phyloP scores from a whole-genome alignment of 2,797 vertebrate genomes.

The Melopsittacus undulatus region DNA sequence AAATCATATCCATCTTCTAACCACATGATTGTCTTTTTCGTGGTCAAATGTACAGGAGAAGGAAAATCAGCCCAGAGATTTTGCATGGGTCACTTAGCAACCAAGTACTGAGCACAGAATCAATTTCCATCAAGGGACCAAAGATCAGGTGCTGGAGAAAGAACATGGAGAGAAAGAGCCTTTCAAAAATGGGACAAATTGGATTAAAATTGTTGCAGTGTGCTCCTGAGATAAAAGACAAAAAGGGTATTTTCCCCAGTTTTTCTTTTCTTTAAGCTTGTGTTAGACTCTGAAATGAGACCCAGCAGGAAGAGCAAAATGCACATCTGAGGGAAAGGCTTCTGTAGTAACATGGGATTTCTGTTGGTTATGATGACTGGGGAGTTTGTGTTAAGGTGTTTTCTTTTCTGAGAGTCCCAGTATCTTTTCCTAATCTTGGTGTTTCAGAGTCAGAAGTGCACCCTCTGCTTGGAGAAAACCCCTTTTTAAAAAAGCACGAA shows the following conservation, averaged over 20 bases:
- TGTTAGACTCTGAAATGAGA: not conserved
- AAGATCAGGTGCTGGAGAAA: not conserved
- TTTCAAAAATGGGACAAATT: not conserved
- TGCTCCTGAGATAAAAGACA: not conserved
- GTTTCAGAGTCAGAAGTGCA: not conserved
- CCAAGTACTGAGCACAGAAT: not conserved
- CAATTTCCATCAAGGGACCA: not conserved
- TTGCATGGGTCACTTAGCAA: not conserved
- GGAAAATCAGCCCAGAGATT: not conserved
- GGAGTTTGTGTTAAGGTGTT: not conserved
- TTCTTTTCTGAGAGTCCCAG: not conserved
- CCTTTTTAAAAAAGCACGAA: not conserved
- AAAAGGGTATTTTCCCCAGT: not conserved
- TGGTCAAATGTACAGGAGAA: not conserved
- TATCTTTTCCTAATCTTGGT: not conserved
- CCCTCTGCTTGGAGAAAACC: not conserved
- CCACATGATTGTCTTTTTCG: not conserved
- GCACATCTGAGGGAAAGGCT: not conserved
- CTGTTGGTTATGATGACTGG: not conserved
- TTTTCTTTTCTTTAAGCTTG: not conserved
- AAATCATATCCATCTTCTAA: not conserved
- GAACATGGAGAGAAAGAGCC: not conserved
- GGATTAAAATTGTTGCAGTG: not conserved
- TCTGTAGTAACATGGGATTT: not conserved
- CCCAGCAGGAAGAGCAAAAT: not conserved